phyloP scores from a whole-genome alignment of 2,797 vertebrate species.

The Phataginus tetradactyla region DNA sequence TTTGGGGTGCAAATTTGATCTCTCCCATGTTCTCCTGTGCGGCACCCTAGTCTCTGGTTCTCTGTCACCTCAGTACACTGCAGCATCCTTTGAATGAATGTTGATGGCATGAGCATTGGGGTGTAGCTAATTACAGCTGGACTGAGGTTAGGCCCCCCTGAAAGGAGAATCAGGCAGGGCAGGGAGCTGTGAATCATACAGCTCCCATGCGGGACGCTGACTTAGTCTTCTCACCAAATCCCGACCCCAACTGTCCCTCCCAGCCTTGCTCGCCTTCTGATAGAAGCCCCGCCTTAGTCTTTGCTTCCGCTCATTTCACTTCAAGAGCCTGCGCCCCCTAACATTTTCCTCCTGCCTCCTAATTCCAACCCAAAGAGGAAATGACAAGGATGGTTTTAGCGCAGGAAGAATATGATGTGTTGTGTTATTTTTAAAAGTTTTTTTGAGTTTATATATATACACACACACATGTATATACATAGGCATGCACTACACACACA shows the following conservation, averaged over 20 bases:
- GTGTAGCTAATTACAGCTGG: background rate
- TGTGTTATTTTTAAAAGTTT: conserved; percentile 48
- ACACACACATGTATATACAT: background rate
- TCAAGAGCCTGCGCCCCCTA: background rate
- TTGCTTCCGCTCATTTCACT: background rate
- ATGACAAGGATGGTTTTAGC: conserved; percentile 43
- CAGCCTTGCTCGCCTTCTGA: background rate
- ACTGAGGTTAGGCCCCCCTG: background rate
- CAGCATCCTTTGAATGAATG: background rate
- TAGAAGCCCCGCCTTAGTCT: background rate
- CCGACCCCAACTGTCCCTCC: background rate
- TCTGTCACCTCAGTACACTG: background rate
- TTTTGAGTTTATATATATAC: background rate
- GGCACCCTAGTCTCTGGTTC: background rate
- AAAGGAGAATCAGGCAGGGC: background rate
- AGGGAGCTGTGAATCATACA: background rate
- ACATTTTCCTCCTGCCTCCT: conserved; percentile 43
- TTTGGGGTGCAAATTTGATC: background rate
- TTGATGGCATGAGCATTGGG: background rate
- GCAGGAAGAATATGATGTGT: conserved; percentile 59
- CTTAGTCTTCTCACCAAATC: background rate
- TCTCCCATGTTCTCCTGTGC: background rate
- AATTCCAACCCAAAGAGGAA: conserved; percentile 65
- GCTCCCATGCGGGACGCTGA: background rate
- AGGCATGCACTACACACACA: background rate